Conservation (phyloP, 2,797 vertebrate genomes). For the Clamator glandarius region DNA sequence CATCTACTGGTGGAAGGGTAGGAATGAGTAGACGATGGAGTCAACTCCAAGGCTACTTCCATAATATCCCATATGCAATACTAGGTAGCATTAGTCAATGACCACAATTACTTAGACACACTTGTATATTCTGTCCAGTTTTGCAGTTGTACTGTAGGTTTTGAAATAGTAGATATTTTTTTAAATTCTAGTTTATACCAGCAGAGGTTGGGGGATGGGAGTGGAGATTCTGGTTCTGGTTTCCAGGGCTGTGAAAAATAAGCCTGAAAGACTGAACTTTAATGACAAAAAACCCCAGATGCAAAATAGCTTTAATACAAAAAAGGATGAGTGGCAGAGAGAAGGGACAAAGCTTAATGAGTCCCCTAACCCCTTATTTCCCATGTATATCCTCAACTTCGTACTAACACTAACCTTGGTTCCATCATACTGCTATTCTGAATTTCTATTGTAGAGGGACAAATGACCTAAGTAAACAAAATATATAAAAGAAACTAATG, state of each 20-base stretch:
- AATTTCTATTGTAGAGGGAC: background rate
- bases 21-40: background rate
- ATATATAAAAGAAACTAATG: background rate
- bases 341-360: background rate
- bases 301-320: background rate
- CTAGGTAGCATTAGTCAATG: background rate
- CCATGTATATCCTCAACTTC: background rate
- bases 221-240: background rate
- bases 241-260: background rate
- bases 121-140: rapidly evolving
- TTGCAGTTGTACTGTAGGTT: background rate
- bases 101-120: background rate
- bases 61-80: background rate
- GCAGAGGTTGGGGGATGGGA: background rate
- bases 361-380: background rate
- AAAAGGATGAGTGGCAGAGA: background rate
- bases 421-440: background rate
- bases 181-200: background rate
- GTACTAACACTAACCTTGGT: background rate
- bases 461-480: background rate
- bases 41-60: background rate
- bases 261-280: background rate
- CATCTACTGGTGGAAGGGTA: background rate
- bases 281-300: background rate
- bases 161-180: background rate